Percentiles rank a stretch among this genome's conserved stretches.
These are phyloP conservation scores for Procambarus virginalis DNA, from an alignment of 1,140 invertebrate species.

Conservation along the genomic window DNA sequence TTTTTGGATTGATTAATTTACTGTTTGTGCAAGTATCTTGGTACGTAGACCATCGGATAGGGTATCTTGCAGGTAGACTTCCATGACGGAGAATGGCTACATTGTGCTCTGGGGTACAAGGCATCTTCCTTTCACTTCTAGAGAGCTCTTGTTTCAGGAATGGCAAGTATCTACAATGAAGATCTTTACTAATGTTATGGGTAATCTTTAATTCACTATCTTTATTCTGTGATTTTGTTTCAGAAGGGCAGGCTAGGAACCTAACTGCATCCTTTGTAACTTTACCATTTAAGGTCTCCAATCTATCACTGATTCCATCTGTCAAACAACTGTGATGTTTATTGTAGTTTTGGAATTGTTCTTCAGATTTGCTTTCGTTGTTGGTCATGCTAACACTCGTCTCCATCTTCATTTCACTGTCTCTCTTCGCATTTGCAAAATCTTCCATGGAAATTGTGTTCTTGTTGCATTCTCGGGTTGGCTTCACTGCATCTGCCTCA, in stretches of 20 bases:
- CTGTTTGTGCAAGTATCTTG: neutral
- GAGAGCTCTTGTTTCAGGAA: neutral
- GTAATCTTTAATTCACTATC: neutral
- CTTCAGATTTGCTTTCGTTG: neutral
- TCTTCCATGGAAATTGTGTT: neutral
- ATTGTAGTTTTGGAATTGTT: neutral
- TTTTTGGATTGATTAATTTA: neutral
- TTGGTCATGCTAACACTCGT: neutral
- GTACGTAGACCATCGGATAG: constrained; percentile 14
- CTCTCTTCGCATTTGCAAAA: neutral
- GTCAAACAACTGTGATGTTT: neutral
- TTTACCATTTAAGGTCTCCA: neutral
- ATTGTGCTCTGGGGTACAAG: constrained; percentile 19
- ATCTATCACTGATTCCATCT: neutral
- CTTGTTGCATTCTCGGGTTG: neutral
- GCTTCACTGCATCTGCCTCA: neutral
- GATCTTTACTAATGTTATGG: neutral
- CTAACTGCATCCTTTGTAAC: neutral
- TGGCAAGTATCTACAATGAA: neutral
- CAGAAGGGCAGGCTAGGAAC: neutral
- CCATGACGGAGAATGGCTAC: constrained; percentile 27
- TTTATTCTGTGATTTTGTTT: neutral
- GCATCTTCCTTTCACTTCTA: constrained; percentile 22
- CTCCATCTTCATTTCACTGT: neutral
- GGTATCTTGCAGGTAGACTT: constrained; percentile 9